A percentile compares a stretch with the other conserved stretches of the same genome.
Conservation (phyloP, 1,140 invertebrate species). For the Chironomus tepperi region DNA sequence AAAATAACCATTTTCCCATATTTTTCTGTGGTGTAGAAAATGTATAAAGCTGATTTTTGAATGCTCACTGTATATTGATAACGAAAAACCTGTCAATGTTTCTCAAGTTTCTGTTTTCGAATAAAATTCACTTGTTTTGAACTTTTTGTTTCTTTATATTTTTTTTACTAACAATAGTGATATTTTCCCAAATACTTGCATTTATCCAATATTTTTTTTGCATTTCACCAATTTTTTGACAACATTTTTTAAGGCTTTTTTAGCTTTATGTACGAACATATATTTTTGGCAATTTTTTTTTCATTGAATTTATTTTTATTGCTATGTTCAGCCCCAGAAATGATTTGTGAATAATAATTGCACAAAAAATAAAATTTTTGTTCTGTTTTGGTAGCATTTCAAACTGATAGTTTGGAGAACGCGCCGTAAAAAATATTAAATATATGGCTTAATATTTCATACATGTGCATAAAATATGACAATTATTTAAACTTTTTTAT, state of each 20-base stretch:
- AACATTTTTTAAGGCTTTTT: neutral
- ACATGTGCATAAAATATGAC: slow-evolving; percentile 1
- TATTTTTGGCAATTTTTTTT: slow-evolving; percentile 18
- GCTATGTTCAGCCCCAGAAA: neutral
- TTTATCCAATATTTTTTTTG: neutral
- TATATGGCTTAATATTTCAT: neutral
- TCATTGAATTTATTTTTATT: slow-evolving; percentile 19
- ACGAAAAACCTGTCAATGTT: slow-evolving; percentile 19
- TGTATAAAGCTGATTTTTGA: neutral
- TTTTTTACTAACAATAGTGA: neutral
- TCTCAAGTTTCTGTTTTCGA: neutral
- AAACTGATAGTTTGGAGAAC: neutral
- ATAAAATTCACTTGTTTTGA: neutral
- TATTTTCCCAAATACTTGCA: slow-evolving; percentile 3
- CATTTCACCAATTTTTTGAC: slow-evolving; percentile 17
- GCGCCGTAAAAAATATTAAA: neutral
- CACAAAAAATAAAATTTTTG: neutral
- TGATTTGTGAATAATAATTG: slow-evolving; percentile 17
- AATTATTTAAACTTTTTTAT: neutral
- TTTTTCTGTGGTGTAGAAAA: neutral
- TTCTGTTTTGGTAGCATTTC: neutral
- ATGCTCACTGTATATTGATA: slow-evolving; percentile 16
- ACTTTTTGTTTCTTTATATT: neutral
- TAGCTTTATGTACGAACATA: neutral
- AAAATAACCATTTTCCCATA: neutral